Evolutionary conservation across 1,140 invertebrate species (phyloP), one percentile per base, ranked within the genome.

Genomic region (Vanessa tameamea): DNA sequence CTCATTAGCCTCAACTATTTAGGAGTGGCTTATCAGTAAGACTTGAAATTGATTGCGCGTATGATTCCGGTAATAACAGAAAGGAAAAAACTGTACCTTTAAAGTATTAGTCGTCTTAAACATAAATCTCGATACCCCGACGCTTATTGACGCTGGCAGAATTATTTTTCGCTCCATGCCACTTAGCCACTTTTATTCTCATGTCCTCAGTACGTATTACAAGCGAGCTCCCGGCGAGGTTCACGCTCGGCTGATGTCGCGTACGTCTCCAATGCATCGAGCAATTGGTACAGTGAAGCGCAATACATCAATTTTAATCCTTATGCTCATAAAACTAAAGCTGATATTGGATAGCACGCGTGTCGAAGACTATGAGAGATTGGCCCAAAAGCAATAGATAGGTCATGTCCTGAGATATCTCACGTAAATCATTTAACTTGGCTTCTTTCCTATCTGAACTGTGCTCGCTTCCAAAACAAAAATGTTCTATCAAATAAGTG

Each of bases 371-470:
- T 37, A 48, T 20, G 59, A 64, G 59, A 63, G 69, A 69, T 69
- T 70, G 59, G 69, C 57, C 57, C 59, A n/a, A 55, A 51, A 61
- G 57, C 69, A 71, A 64, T 64, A 71, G 59, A 71, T 64, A 70
- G 43, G 59, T 70, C 69, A 51, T 61, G 69, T 23, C 31, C 69
- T 50, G 47, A 64, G 69, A 53, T 72, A 72, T 72, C 70, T 72
- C 63, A 72, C 70, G 63, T 72, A 72, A 55, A 64, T 65, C 63
- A 65, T 65, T 72, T 57, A 72, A 47, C 50, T 72, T 65, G 63
- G 63, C 63, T 47, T 50, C 61, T 47, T 48, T 37, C 69, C 59
- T 64, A 51, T 51, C 69, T 50, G 23, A 11, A 7, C 1, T 43
- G 1, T 0, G 37, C 16, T n/a, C 14, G 51, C 23, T 37, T 43